Evolutionary conservation across 2,797 vertebrate species (phyloP), one percentile per base, ranked within the genome.

Genomic region (Nyctalus aviator): DNA sequence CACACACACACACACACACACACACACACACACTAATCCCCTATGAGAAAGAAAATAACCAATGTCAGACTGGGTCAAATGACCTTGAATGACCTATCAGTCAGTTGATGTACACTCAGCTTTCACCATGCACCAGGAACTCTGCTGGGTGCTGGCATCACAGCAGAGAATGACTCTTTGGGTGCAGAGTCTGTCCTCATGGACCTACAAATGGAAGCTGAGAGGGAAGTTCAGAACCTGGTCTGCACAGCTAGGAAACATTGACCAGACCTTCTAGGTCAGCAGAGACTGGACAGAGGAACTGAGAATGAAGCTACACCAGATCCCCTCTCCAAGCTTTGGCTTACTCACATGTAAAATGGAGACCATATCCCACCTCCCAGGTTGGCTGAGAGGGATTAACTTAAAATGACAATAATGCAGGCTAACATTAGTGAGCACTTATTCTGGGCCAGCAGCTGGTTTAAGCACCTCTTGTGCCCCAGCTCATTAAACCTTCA

Each of bases 301-400:
- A 96, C 91, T 53, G 95, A 97, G 89, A 94, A 59, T 18, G 13
- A 79, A 77, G 48, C 46, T 95, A 62, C 57, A 76, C 79, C 23
- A 5, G 6, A 23, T 91, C 87, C 84, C 76, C 85, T 85, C 27
- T 18, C 91, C 0, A 2, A 88, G 66, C 21, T 30, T 72, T 41
- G 41, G 55, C 92, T 93, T 94, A 87, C 92, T 92, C 91, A 32
- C 59, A 37, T 9, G 6, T 30, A 44, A 72, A 78, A 69, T 66
- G 17, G 27, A 55, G 69, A 75, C 32, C 41, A 1, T n/a, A 75
- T 71, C 77, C 68, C 87, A 69, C 68, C 82, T 68, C 46, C 69
- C 75, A 55, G n/a, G 23, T 37, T 69, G 46, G 82, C 73, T 96
- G 90, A 95, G 92, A 89, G 76, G 84, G 89, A 78, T 90, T 96